phyloP scores from a whole-genome alignment of 2,888 invertebrate genomes.

The Cactoblastis cactorum region DNA sequence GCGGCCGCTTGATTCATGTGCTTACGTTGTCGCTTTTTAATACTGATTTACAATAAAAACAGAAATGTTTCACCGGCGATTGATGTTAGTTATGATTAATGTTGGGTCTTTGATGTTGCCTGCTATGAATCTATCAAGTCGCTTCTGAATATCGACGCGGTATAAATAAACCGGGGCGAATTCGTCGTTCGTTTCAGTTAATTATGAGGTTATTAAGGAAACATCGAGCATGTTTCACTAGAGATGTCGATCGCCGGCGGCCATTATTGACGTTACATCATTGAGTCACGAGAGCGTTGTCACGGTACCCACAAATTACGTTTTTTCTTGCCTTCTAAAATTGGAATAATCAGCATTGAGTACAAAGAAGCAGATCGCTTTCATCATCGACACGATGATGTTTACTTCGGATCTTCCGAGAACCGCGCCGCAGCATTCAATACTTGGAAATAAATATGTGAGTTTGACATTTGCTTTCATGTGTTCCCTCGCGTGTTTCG shows the following conservation, averaged over 20 bases:
- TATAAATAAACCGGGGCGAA: slow-evolving; percentile 71
- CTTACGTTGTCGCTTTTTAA: slow-evolving; percentile 75
- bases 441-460: slow-evolving; percentile 80
- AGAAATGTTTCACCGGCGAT: slow-evolving; percentile 72
- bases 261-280: slow-evolving; percentile 42
- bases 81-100: slow-evolving; percentile 79
- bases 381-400: slow-evolving; percentile 78
- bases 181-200: slow-evolving; percentile 69
- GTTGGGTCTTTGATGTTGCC: slow-evolving; percentile 72
- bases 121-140: slow-evolving; percentile 78
- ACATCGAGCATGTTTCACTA: slow-evolving; percentile 34
- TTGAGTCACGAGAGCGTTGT: slow-evolving; percentile 57
- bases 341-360: slow-evolving; percentile 75
- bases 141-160: slow-evolving; percentile 75
- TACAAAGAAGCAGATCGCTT: slow-evolving; percentile 77
- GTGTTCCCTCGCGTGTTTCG: slow-evolving; percentile 71
- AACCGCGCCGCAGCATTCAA: slow-evolving; percentile 72
- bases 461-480: slow-evolving; percentile 80
- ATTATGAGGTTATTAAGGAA: slow-evolving; percentile 71
- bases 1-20: slow-evolving; percentile 72
- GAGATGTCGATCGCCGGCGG: slow-evolving; percentile 33
- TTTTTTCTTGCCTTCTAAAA: slow-evolving; percentile 52
- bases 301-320: slow-evolving; percentile 65
- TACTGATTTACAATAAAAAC: slow-evolving; percentile 79
- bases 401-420: slow-evolving; percentile 73